phyloP scores from a whole-genome alignment of 2,797 vertebrate species.

The Xerus rutilus region DNA sequence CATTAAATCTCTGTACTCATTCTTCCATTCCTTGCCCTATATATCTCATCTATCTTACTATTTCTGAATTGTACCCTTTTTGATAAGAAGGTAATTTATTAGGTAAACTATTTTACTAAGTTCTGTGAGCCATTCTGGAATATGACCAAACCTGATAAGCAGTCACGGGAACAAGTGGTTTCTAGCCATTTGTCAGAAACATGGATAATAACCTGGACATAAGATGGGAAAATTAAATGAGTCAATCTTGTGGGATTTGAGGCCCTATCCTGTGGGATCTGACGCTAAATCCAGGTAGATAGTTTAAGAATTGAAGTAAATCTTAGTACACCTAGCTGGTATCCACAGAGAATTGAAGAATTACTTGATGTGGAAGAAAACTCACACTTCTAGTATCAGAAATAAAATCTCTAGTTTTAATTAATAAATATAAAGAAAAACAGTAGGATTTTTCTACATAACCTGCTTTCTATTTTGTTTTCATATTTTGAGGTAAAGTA shows the following conservation, averaged over 20 bases:
- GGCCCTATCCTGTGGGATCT: background rate
- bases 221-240: too few relatives aligned
- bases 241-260: background rate
- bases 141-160: background rate
- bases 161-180: background rate
- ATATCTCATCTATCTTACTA: background rate
- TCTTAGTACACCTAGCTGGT: background rate
- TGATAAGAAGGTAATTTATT: background rate
- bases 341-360: background rate
- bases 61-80: background rate
- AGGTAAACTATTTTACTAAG: background rate
- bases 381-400: background rate
- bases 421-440: background rate
- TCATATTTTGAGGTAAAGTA: background rate
- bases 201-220: background rate
- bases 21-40: background rate
- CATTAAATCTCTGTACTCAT: background rate
- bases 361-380: background rate
- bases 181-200: background rate
- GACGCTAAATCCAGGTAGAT: background rate
- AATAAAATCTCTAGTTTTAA: background rate
- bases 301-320: background rate
- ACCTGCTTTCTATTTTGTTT: background rate
- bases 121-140: background rate
- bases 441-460: background rate